Percentiles rank a stretch among this genome's conserved stretches.
Conservation (phyloP, 1,140 invertebrate species). For the Sipha flava region DNA sequence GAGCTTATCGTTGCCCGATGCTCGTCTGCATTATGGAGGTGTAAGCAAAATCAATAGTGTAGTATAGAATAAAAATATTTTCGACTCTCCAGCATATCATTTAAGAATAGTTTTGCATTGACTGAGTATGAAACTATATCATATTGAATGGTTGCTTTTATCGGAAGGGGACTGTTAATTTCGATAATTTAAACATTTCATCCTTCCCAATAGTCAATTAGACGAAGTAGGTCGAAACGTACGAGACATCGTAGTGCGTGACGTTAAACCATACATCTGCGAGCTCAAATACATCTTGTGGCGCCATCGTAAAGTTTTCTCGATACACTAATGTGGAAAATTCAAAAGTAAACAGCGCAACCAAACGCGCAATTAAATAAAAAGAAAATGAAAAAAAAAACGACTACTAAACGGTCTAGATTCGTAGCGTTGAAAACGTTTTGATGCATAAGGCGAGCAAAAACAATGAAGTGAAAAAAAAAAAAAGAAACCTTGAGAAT, state of each 20-base stretch:
- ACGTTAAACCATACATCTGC: not conserved
- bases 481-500: not conserved
- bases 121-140: not conserved
- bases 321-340: not conserved
- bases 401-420: not conserved
- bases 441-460: not conserved
- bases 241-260: not conserved
- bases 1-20: no score
- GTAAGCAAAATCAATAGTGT: not conserved
- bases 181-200: not conserved
- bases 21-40: no score
- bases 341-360: not conserved
- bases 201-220: not conserved
- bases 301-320: constrained; percentile 8
- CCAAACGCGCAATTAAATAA: not conserved
- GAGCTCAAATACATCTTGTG: not conserved
- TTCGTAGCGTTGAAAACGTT: not conserved
- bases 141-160: not conserved
- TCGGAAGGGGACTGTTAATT: not conserved
- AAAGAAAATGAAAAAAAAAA: no score
- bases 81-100: no score
- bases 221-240: not conserved
- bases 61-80: not conserved
- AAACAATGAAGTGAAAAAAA: constrained; percentile 19
- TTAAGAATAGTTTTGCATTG: not conserved